Base-by-base conservation (phyloP, 2,888 invertebrate species). In the Ectemnius continuus region DNA sequence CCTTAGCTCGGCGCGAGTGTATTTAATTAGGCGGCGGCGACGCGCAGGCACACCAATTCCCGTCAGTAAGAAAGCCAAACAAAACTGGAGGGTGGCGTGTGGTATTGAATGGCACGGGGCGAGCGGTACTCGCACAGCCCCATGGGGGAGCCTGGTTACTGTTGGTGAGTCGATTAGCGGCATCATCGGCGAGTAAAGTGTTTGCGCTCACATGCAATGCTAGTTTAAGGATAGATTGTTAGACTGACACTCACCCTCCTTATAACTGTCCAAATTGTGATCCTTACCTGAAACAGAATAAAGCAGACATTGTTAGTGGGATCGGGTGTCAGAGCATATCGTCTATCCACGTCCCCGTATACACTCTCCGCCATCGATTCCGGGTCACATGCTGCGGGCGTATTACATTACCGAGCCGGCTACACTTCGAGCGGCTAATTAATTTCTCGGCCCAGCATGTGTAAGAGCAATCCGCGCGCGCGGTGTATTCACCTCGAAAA, bases 211-310 rank as follows among this genome's bases (percentile, higher is more conserved):
- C 68, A 80, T 73, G 70, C 69, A 56, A 20, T 62, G 46, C 59
- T 72, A 76, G 79, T 78, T 14, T 16, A 80, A 75, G 68, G 76
- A 70, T 79, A 79, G 70, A 83, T 79, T 80, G 88, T 87, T 87
- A 88, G 85, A 86, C 80, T 82, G 85, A 87, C 86, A 91, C 91
- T 91, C 90, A 91, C 91, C 91, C 82, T 88, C 87, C 81, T 87
- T 88, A 88, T 88, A 90, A 90, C 87, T 89, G 87, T 87, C 86
- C 88, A 87, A 89, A 90, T 87, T 90, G 87, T 85, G 88, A 89
- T 90, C 90, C 90, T 90, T 91, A 90, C 90, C 91, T 91, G 86
- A 67, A 90, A 90, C 86, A 76, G 61, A 79, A 75, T 62, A 36
- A 80, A 80, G 66, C 58, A 65, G 26, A 74, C 28, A 56, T 76